Evolutionary conservation across 2,888 invertebrate species (phyloP).

Genomic region (Aquatica leii): DNA sequence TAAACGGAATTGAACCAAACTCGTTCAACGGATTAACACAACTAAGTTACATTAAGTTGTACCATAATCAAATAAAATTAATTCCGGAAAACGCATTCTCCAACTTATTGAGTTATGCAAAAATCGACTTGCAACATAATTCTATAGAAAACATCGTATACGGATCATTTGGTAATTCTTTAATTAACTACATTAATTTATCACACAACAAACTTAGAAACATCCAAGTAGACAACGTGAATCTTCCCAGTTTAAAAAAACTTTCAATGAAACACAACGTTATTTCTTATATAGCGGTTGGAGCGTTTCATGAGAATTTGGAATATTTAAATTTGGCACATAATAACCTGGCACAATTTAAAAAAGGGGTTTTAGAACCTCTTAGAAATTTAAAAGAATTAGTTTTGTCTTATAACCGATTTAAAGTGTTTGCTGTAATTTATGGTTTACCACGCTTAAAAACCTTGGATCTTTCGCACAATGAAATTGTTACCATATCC

Average conservation of each 20-base stretch:
- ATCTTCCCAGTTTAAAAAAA: constrained; percentile 17
- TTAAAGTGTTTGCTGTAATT: constrained; percentile 16
- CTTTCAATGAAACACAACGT: constrained; percentile 30
- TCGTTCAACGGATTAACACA: constrained; percentile 29
- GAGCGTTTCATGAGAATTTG: constrained; percentile 32
- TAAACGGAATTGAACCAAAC: constrained; percentile 23
- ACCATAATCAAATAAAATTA: constrained; percentile 31
- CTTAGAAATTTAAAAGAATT: constrained; percentile 30
- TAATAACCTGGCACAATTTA: constrained; percentile 24
- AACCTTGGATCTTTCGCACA: constrained; percentile 34
- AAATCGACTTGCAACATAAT: constrained; percentile 34
- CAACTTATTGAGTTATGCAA: constrained; percentile 24
- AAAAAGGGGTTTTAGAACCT: constrained; percentile 22
- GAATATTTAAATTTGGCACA: constrained; percentile 31
- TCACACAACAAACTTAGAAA: constrained; percentile 33
- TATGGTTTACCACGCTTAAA: constrained; percentile 22
- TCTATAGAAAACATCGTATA: constrained; percentile 28
- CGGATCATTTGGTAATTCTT: constrained; percentile 26
- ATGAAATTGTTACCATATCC: constrained; percentile 28
- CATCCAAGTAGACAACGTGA: constrained; percentile 25
- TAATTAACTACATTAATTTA: constrained; percentile 22
- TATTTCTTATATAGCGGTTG: constrained; percentile 18
- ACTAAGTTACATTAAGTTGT: constrained; percentile 29
- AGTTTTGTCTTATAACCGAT: constrained; percentile 32
- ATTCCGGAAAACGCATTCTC: constrained; percentile 25